A percentile compares a stretch with the other conserved stretches of the same genome.
These are phyloP conservation scores for Lochmaea capreae DNA, from an alignment of 2,888 invertebrate genomes.

Conservation along the genomic window DNA sequence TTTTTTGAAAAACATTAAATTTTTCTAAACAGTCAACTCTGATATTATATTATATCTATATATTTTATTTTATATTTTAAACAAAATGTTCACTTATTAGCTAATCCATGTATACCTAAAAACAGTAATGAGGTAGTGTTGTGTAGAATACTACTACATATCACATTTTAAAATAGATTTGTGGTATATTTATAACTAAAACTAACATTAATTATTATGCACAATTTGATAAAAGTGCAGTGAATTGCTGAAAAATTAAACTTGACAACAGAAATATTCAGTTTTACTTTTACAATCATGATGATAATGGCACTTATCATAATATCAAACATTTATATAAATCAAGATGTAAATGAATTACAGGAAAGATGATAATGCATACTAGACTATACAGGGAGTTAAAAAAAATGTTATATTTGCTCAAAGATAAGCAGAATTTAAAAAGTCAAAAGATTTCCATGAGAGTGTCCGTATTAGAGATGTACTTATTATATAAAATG, in stretches of 20 bases:
- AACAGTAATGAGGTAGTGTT: neutral
- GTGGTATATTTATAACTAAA: neutral
- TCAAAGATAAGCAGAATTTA: no score
- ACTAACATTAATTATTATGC: neutral
- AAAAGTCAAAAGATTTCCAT: no score
- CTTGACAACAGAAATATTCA: neutral
- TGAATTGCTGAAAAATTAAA: neutral
- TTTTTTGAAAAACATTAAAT: no score
- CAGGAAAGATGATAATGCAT: neutral
- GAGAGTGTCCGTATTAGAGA: no score
- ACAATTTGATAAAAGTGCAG: neutral
- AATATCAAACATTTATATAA: no score
- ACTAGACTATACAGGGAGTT: neutral
- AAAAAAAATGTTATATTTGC: neutral
- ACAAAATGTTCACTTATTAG: neutral
- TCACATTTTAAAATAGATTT: neutral
- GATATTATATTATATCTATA: no score
- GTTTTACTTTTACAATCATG: no score
- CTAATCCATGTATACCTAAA: neutral
- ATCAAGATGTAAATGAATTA: no score
- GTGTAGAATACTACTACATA: neutral
- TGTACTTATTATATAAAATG: no score
- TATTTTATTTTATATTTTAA: no score
- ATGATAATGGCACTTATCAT: no score
- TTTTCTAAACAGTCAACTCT: no score